phyloP scores from a whole-genome alignment of 2,113 vertebrate species.

The Lamprotornis superbus region DNA sequence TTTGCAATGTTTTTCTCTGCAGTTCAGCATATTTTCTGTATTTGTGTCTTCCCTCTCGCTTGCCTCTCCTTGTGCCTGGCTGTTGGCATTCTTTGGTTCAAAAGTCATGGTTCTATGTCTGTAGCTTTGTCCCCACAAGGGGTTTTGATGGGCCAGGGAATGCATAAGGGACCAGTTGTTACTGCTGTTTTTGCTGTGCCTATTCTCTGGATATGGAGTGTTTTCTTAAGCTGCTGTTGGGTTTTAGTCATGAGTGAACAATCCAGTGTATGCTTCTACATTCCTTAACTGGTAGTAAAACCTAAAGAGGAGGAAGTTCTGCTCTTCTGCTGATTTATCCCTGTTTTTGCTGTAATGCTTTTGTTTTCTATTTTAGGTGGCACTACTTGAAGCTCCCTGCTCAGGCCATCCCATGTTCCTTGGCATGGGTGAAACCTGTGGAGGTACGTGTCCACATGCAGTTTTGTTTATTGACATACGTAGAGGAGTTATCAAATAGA shows the following conservation, averaged over 20 bases:
- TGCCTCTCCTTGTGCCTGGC: not conserved
- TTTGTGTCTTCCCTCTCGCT: not conserved
- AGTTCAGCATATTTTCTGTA: not conserved
- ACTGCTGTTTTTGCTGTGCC: not conserved
- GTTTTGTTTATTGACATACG: not conserved
- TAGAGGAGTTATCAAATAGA: not conserved
- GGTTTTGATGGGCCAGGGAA: not conserved
- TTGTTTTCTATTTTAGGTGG: conserved; percentile 70
- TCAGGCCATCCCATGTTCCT: conserved; percentile 87
- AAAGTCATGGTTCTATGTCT: not conserved
- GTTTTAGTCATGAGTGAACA: not conserved
- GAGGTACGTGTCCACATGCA: conserved; percentile 55
- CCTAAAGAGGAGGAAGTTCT: not conserved
- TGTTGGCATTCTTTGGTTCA: not conserved
- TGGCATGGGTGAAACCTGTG: conserved; percentile 83
- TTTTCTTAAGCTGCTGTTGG: not conserved
- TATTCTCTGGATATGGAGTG: not conserved
- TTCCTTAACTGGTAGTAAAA: not conserved
- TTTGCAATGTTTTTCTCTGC: no score
- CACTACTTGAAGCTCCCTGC: conserved; percentile 87
- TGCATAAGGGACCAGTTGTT: not conserved
- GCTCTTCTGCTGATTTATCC: not conserved
- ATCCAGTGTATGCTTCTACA: not conserved
- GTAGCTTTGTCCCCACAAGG: not conserved
- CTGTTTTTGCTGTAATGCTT: not conserved